Percentiles rank a stretch among this genome's conserved stretches.
phyloP scores from a whole-genome alignment of 2,797 vertebrate species.

The Craterocephalus amniculus region DNA sequence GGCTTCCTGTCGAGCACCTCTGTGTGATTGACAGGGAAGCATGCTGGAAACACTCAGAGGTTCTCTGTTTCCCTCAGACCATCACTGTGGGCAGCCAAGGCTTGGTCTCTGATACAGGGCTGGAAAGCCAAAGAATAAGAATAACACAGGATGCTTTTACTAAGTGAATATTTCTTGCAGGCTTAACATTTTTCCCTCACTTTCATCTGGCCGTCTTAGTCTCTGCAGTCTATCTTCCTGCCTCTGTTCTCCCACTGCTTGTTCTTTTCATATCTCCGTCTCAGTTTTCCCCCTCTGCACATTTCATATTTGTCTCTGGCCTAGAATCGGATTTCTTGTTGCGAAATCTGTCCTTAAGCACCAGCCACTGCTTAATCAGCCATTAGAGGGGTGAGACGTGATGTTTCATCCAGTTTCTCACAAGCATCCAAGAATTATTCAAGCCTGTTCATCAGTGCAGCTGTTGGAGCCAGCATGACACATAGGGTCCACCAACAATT shows the following conservation, averaged over 20 bases:
- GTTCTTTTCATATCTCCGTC: constrained; percentile 23
- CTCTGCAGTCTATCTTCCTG: constrained; percentile 15
- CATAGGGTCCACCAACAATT: constrained; percentile 12
- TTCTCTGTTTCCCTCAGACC: constrained; percentile 49
- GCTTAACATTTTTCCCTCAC: constrained; percentile 29
- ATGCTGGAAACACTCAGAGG: constrained; percentile 51
- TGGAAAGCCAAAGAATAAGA: constrained; percentile 58
- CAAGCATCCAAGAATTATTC: constrained; percentile 50
- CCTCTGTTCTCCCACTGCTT: neutral
- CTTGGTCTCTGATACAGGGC: constrained; percentile 31
- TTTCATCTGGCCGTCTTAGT: constrained; percentile 27
- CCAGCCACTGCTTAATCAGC: constrained; percentile 44
- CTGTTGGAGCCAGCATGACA: constrained; percentile 5
- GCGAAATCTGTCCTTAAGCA: constrained; percentile 29
- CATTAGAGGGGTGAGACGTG: constrained; percentile 53
- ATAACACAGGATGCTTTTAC: constrained; percentile 56
- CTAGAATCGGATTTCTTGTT: constrained; percentile 36
- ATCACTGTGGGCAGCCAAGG: constrained; percentile 29
- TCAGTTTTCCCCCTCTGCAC: constrained; percentile 18
- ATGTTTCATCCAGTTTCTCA: constrained; percentile 64
- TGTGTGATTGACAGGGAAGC: constrained; percentile 70
- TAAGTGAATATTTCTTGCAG: constrained; percentile 29
- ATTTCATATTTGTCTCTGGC: constrained; percentile 39
- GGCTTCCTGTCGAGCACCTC: constrained; percentile 27
- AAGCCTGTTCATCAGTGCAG: constrained; percentile 38